phyloP scores from a whole-genome alignment of 2,113 vertebrate genomes.

The Geothlypis trichas region DNA sequence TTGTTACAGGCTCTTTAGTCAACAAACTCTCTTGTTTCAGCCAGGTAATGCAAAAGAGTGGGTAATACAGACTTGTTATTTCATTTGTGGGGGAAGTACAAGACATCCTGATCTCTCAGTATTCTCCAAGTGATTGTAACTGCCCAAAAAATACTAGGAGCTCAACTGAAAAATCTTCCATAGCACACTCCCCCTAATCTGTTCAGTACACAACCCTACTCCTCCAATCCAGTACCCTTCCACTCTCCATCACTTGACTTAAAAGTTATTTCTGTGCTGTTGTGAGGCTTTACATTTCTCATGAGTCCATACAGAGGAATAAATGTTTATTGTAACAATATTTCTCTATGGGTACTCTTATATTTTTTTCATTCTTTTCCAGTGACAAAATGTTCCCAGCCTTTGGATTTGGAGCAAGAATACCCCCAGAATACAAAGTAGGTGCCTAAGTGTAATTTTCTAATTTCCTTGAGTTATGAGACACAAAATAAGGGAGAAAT shows the following conservation, averaged over 20 bases:
- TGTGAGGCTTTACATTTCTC: neutral
- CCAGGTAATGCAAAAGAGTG: neutral
- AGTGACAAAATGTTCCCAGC: conserved; percentile 99
- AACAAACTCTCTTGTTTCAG: neutral
- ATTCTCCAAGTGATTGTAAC: neutral
- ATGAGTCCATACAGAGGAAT: neutral
- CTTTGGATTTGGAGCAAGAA: conserved; percentile 93
- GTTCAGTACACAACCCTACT: neutral
- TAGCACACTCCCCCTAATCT: neutral
- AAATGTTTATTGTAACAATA: neutral
- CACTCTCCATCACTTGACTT: neutral
- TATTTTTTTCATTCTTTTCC: conserved; percentile 58
- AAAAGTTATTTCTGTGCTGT: neutral
- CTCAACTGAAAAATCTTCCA: neutral
- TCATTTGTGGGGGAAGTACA: neutral
- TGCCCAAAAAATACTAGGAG: neutral
- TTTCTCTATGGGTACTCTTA: neutral
- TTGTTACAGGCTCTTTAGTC: neutral
- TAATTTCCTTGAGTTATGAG: neutral
- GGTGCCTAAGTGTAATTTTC: conserved; percentile 42
- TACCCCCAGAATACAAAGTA: conserved; percentile 97
- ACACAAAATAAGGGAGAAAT: neutral
- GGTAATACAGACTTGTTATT: neutral
- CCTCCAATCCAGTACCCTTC: neutral
- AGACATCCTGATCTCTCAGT: neutral